phyloP scores from a whole-genome alignment of 2,113 vertebrate genomes.

The Colistium nudipinnis region DNA sequence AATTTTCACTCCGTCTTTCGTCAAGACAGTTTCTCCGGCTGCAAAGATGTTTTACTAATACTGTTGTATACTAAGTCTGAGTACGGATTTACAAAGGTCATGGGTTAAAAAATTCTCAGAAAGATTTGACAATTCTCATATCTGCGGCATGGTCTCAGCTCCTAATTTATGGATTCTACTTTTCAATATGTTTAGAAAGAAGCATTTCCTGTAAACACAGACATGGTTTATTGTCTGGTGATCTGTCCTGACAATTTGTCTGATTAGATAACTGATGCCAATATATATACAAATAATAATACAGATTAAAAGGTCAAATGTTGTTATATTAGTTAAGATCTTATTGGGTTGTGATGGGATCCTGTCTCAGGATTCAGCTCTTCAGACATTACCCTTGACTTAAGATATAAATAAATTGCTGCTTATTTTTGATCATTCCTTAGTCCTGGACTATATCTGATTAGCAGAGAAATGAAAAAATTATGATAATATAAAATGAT shows the following conservation, averaged over 20 bases:
- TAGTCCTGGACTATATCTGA: neutral
- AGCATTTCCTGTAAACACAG: neutral
- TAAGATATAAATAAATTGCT: neutral
- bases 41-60: neutral
- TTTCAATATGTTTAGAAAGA: neutral
- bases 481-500: no score
- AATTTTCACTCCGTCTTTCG: neutral
- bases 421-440: constrained; percentile 2
- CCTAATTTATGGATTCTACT: neutral
- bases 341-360: no score
- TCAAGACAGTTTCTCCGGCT: neutral
- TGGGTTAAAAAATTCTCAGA: neutral
- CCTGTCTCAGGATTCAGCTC: neutral
- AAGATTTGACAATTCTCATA: neutral
- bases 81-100: neutral
- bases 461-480: neutral
- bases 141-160: neutral
- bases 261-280: neutral
- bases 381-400: neutral
- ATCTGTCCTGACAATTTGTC: neutral
- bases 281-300: no score
- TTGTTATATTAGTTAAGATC: no score
- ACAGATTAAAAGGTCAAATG: no score
- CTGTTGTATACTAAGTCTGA: neutral
- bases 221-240: neutral